A percentile compares a stretch with the other conserved stretches of the same genome.
These are phyloP conservation scores for Lagocephalus sceleratus DNA, from an alignment of 2,797 vertebrate genomes.

Conservation along the genomic window DNA sequence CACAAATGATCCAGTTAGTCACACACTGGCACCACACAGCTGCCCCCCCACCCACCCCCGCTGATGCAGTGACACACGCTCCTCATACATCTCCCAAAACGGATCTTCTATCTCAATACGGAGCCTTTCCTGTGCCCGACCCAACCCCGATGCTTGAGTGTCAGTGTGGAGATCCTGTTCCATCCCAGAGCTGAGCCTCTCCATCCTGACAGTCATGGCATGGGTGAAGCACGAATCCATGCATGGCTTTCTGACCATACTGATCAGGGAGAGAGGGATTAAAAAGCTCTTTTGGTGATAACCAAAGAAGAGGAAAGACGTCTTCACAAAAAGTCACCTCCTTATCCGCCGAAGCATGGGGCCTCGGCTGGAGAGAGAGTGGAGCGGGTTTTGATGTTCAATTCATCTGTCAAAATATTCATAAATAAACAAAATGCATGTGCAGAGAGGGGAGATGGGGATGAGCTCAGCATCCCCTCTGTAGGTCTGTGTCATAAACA, in stretches of 20 bases:
- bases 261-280: conserved; percentile 7
- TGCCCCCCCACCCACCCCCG: conserved; percentile 17
- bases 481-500: conserved; percentile 11
- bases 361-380: no score
- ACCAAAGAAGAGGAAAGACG: conserved; percentile 6
- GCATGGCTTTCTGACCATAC: conserved; percentile 1
- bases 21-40: conserved; percentile 29
- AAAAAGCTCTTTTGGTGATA: conserved; percentile 19
- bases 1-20: conserved; percentile 53
- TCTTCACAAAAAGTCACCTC: not conserved
- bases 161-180: conserved; percentile 37
- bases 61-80: conserved; percentile 52
- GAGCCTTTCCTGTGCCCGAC: conserved; percentile 5
- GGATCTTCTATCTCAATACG: no score
- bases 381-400: no score
- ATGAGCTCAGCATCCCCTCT: not conserved
- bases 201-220: conserved; percentile 1
- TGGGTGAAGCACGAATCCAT: not conserved
- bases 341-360: no score
- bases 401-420: no score
- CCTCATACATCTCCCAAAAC: conserved; percentile 16
- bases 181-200: conserved; percentile 19
- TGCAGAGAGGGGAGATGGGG: not conserved
- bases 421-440: no score
- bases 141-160: conserved; percentile 25